Evolutionary conservation across 2,888 invertebrate genomes (phyloP).

Genomic region (Cephus rjabovi): DNA sequence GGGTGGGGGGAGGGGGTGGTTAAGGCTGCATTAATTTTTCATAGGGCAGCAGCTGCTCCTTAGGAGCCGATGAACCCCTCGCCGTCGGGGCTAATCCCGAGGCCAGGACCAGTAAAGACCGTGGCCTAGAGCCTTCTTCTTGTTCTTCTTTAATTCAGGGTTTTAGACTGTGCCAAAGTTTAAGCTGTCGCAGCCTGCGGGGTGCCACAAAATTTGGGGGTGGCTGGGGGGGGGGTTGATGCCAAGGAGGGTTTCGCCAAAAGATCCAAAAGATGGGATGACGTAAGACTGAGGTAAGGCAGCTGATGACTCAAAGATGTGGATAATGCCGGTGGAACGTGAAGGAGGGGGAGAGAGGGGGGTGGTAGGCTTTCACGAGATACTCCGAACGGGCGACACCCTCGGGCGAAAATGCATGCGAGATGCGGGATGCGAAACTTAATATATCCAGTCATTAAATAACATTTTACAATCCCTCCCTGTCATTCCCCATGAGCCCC

Average conservation of each 20-base stretch:
- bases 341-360: neutral
- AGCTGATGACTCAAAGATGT: neutral
- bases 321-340: neutral
- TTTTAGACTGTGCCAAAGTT: neutral
- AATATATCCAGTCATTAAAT: slow-evolving; percentile 40
- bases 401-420: slow-evolving; percentile 17
- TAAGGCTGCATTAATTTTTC: neutral
- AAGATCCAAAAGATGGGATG: neutral
- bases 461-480: slow-evolving; percentile 32
- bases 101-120: neutral
- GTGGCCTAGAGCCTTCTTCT: neutral
- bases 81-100: neutral
- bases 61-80: neutral
- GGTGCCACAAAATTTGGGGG: neutral
- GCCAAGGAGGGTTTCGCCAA: neutral
- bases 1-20: too few relatives aligned
- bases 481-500: neutral
- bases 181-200: slow-evolving; percentile 14
- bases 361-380: slow-evolving; percentile 1
- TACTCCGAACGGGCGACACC: slow-evolving; percentile 20
- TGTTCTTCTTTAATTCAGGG: neutral
- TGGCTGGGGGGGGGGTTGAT: neutral
- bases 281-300: neutral
- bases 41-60: slow-evolving; percentile 1
- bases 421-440: slow-evolving; percentile 9